Conservation (phyloP, 1,140 invertebrate genomes). For the Drosophila bipectinata region DNA sequence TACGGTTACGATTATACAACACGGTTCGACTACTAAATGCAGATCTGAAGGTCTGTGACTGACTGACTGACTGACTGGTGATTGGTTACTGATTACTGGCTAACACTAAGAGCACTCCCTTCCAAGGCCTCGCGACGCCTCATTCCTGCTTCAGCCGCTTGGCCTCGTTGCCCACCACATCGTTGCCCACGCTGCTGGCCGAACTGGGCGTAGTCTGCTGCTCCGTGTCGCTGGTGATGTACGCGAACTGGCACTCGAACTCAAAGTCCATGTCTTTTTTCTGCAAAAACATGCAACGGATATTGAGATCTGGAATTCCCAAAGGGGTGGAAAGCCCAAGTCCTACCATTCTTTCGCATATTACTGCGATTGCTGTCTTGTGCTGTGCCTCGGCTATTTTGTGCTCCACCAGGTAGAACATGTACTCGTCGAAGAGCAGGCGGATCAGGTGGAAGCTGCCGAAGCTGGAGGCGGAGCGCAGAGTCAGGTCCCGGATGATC, state of each 20-base stretch:
- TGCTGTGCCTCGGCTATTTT: conserved; percentile 96
- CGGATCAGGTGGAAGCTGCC: conserved; percentile 99
- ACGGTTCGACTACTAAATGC: conserved; percentile 62
- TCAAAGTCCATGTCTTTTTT: conserved; percentile 82
- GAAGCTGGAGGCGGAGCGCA: conserved; percentile 98
- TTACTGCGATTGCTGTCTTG: conserved; percentile 97
- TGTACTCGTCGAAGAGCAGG: conserved; percentile 99
- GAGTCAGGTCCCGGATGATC: conserved; percentile 97
- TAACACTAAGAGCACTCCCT: conserved; percentile 30
- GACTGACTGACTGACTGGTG: not conserved
- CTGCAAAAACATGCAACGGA: conserved; percentile 44
- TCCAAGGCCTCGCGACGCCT: conserved; percentile 29
- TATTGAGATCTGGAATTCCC: not conserved
- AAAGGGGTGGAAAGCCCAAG: not conserved
- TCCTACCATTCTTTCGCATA: conserved; percentile 85
- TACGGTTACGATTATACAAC: conserved; percentile 45
- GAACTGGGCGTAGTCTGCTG: conserved; percentile 53
- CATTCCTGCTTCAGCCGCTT: conserved; percentile 82
- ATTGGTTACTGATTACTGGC: conserved; percentile 36
- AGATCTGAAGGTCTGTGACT: conserved; percentile 31
- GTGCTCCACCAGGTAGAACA: conserved; percentile 99
- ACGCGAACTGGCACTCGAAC: conserved; percentile 80
- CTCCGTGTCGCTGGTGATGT: conserved; percentile 71
- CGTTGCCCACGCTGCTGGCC: conserved; percentile 18
- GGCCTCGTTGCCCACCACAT: conserved; percentile 58